These are phyloP conservation scores for Sardinella longiceps DNA, from an alignment of 2,797 vertebrate species.

Conservation along the genomic window DNA sequence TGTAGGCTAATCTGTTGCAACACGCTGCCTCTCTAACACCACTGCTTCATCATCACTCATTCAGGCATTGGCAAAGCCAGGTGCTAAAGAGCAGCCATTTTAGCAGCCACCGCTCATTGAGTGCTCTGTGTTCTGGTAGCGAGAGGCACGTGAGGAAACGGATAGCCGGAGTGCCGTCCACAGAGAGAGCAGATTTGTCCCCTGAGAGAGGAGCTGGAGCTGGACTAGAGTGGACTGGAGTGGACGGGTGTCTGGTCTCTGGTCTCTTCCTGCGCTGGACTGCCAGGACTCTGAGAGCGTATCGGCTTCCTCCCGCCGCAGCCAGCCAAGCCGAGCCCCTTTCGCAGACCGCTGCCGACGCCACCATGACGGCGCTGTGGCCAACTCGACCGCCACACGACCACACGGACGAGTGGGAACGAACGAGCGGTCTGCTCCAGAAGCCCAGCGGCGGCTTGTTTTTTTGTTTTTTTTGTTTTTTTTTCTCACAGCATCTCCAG, in stretches of 20 bases:
- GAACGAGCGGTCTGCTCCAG: not conserved
- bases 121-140: not conserved
- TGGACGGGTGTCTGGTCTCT: too few species aligned
- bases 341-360: not conserved
- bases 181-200: constrained; percentile 83
- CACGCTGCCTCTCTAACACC: not conserved
- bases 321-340: not conserved
- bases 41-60: constrained; percentile 32
- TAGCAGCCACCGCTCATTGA: not conserved
- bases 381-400: not conserved
- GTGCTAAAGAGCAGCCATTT: not conserved
- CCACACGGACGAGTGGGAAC: not conserved
- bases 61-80: not conserved
- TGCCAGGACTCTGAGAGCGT: not conserved
- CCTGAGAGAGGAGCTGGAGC: constrained; percentile 86
- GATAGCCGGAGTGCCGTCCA: constrained; percentile 78
- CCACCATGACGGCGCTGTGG: not conserved
- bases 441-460: not conserved
- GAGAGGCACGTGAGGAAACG: constrained; percentile 50
- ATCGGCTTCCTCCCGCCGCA: not conserved
- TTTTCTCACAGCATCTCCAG: constrained; percentile 8
- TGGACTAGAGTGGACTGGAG: too few species aligned
- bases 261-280: not conserved
- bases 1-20: not conserved
- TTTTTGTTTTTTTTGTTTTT: not conserved